phyloP scores from a whole-genome alignment of 2,888 invertebrate species.

The Volucella zonaria region DNA sequence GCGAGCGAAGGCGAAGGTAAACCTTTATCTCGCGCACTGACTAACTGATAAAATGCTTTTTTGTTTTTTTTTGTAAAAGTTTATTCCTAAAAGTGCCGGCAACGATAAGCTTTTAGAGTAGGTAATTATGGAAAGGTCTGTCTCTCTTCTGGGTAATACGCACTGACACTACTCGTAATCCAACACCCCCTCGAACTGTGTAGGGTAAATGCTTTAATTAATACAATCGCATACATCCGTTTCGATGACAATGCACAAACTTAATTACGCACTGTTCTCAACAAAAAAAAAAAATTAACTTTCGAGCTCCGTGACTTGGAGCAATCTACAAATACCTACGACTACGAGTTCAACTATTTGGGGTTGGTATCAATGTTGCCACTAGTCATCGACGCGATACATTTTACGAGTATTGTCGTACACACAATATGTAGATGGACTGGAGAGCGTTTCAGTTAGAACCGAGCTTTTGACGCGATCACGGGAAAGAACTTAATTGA shows the following conservation, averaged over 20 bases:
- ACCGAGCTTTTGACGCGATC: conserved; percentile 64
- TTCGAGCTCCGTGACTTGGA: conserved; percentile 30
- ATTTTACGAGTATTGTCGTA: not conserved
- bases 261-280: conserved; percentile 60
- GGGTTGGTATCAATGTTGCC: conserved; percentile 61
- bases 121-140: not conserved
- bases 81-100: conserved; percentile 1
- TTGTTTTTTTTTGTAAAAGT: conserved; percentile 11
- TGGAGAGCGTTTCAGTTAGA: conserved; percentile 51
- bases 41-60: conserved; percentile 56
- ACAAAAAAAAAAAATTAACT: not conserved
- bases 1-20: conserved; percentile 55
- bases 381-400: conserved; percentile 22
- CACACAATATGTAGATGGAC: conserved; percentile 47
- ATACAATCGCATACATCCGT: conserved; percentile 63
- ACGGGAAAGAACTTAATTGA: conserved; percentile 71
- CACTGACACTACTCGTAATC: conserved; percentile 14
- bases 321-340: not conserved
- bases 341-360: not conserved
- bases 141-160: conserved; percentile 7
- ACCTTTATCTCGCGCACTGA: conserved; percentile 61
- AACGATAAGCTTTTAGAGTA: conserved; percentile 49
- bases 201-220: conserved; percentile 58
- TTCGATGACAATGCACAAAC: conserved; percentile 64
- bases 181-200: not conserved